Conservation (phyloP, 2,113 vertebrate genomes). For the Scolopax mira region DNA sequence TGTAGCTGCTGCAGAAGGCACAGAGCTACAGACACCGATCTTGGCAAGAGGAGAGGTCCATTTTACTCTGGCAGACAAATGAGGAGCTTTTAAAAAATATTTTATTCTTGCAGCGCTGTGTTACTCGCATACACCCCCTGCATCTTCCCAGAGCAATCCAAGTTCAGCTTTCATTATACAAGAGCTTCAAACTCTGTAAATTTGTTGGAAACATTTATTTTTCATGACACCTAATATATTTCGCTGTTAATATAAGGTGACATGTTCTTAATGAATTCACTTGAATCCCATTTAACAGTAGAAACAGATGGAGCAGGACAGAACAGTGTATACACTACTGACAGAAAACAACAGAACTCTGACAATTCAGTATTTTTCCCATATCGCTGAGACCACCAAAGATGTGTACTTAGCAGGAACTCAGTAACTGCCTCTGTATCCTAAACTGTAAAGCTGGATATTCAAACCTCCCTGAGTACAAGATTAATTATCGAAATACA, state of each 20-base stretch:
- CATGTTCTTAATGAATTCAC: slow-evolving; percentile 1
- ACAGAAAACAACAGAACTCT: neutral
- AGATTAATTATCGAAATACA: neutral
- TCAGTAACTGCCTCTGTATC: neutral
- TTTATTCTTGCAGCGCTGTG: neutral
- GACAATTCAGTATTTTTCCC: neutral
- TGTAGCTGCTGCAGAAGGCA: neutral
- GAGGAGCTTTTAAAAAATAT: neutral
- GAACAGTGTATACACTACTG: neutral
- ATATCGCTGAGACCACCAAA: neutral
- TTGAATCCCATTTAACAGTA: slow-evolving; percentile 17
- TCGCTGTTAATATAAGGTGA: neutral
- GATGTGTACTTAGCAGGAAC: neutral
- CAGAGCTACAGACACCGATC: neutral
- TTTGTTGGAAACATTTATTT: neutral
- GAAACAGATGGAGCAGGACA: neutral
- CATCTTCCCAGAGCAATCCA: neutral
- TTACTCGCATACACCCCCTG: neutral
- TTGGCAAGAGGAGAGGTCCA: neutral
- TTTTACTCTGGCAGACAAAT: neutral
- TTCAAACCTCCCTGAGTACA: neutral
- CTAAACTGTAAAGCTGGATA: neutral
- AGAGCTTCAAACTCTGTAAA: neutral
- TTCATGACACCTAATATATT: neutral
- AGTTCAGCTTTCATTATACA: neutral